These are phyloP conservation scores for Meloidogyne hapla DNA, from an alignment of 1,140 invertebrate species.

Conservation along the genomic window DNA sequence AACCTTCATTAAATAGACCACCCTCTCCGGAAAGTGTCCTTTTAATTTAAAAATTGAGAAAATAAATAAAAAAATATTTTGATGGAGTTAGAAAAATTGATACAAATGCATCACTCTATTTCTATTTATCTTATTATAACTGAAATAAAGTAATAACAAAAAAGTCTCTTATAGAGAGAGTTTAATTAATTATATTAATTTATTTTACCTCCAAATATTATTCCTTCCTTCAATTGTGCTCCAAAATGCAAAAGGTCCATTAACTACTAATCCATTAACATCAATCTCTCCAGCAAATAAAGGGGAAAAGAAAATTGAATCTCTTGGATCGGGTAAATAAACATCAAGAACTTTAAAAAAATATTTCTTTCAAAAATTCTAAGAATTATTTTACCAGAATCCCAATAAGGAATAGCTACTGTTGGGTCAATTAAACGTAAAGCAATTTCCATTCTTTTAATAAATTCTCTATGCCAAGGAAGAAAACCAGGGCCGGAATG, in stretches of 20 bases:
- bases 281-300: conserved; percentile 63
- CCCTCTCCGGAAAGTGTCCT: conserved; percentile 31
- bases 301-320: conserved; percentile 62
- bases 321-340: conserved; percentile 56
- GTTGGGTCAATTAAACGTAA: conserved; percentile 59
- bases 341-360: conserved; percentile 42
- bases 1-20: conserved; percentile 42
- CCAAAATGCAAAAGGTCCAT: conserved; percentile 64
- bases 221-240: conserved; percentile 57
- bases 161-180: background rate
- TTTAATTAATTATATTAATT: too few species aligned
- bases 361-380: background rate
- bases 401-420: conserved; percentile 62
- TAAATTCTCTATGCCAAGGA: conserved; percentile 48
- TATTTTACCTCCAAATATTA: conserved; percentile 50
- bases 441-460: conserved; percentile 60
- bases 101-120: too few species aligned
- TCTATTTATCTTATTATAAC: too few species aligned
- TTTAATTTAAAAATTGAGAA: conserved; percentile 15
- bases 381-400: conserved; percentile 16
- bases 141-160: background rate
- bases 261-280: conserved; percentile 62
- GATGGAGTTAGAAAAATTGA: too few species aligned
- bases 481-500: conserved; percentile 49
- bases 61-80: conserved; percentile 27